Evolutionary conservation across 2,888 invertebrate genomes (phyloP), one percentile per base, ranked within the genome.

Genomic region (Copidosoma aretas): DNA sequence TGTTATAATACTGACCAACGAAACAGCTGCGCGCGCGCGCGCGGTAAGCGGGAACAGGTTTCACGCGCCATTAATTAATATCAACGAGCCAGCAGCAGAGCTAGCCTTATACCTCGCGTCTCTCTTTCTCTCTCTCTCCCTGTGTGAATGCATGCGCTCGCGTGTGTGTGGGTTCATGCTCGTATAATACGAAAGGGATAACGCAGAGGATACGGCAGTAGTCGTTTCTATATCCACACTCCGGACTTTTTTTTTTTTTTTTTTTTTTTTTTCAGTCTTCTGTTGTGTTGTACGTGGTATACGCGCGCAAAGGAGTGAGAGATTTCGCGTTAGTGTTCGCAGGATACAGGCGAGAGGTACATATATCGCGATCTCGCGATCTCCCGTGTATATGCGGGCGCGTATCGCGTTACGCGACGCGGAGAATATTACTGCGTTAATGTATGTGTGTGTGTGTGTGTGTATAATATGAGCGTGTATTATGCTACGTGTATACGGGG

Each of bases 11-110:
- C 3, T 8, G 4, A 32, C 17, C 64, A 21, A n/a, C 21, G 22
- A n/a, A 56, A 22, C 49, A 41, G 65, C 65, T 66, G 32, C 51
- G 54, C n/a, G 22, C 24, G 56, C 22, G 32, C 51, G 54, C n/a
- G 22, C 24, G 56, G n/a, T n/a, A n/a, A n/a, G n/a, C 22, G 49
- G 22, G 63, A 68, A 64, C 68, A 60, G 64, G 68, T 68, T 68
- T 63, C 58, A 22, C 72, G 68, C 71, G 71, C 67, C 73, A 72
- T 74, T 75, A 75, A 75, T 76, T 76, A 76, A 73, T 75, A 76
- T 70, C 74, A 71, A 74, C 73, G 71, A 74, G 68, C 68, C 69
- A 70, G 69, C 58, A 19, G 69, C 58, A 19, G 39, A 60, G 14
- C 22, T 32, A 57, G 32, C 8, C 4, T 32, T 32, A 8, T 8